Evolutionary conservation across 2,888 invertebrate genomes (phyloP).

Genomic region (Microplitis manilae): DNA sequence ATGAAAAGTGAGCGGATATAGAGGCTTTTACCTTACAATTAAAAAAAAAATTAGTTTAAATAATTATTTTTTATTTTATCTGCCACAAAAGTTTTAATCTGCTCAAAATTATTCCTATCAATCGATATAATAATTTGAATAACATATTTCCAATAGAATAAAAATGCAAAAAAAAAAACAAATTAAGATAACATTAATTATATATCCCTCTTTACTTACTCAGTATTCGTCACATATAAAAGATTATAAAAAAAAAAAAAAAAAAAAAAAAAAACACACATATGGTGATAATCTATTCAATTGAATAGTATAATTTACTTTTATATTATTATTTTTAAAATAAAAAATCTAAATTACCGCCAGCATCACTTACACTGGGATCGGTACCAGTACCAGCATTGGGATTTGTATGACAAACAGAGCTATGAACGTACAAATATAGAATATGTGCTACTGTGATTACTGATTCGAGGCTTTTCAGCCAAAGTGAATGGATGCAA

Average conservation of each 20-base stretch:
- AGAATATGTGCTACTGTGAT: not conserved
- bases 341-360: not conserved
- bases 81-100: no score
- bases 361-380: not conserved
- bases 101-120: no score
- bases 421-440: not conserved
- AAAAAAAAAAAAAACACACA: not conserved
- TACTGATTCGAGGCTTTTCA: not conserved
- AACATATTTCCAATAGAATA: not conserved
- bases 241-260: not conserved
- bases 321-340: not conserved
- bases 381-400: not conserved
- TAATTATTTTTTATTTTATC: no score
- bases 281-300: no score
- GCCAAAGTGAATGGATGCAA: not conserved
- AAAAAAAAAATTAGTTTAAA: no score
- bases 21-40: no score
- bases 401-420: not conserved
- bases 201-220: not conserved
- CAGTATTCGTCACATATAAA: not conserved
- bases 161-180: not conserved
- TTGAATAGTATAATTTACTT: no score
- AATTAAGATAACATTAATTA: not conserved
- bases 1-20: no score
- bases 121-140: not conserved